Conservation (phyloP, 2,113 vertebrate genomes). For the Egretta garzetta region DNA sequence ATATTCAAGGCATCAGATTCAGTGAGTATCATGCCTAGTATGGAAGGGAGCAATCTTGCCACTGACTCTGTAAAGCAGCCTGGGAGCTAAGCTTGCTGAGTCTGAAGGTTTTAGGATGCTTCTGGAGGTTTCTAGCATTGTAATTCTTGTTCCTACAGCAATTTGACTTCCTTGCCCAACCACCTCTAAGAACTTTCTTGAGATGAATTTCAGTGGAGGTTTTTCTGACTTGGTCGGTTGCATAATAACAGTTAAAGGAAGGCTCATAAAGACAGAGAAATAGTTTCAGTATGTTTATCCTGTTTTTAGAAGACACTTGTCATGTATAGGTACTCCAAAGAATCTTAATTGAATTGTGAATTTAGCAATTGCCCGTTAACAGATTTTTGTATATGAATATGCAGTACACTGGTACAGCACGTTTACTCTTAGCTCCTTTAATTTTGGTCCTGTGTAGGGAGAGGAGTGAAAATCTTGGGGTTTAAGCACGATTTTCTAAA, state of each 20-base stretch:
- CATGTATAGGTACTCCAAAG: not conserved
- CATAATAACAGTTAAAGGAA: not conserved
- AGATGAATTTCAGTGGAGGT: not conserved
- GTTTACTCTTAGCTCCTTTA: not conserved
- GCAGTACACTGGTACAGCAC: not conserved
- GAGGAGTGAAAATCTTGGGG: not conserved
- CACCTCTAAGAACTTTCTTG: not conserved
- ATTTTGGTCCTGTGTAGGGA: not conserved
- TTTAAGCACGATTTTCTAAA: not conserved
- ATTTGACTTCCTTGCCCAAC: not conserved
- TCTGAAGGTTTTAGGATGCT: not conserved
- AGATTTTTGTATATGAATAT: not conserved
- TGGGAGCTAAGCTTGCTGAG: not conserved
- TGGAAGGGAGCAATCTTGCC: not conserved
- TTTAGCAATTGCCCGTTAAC: not conserved
- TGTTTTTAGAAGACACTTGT: not conserved
- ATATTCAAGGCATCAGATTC: not conserved
- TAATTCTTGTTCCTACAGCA: not conserved
- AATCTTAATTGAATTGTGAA: not conserved
- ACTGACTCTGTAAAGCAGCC: not conserved
- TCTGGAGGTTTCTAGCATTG: not conserved
- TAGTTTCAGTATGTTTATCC: not conserved
- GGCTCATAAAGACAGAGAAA: not conserved
- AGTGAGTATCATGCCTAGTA: not conserved
- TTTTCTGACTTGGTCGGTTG: not conserved